A percentile compares a stretch with the other conserved stretches of the same genome.
phyloP scores from a whole-genome alignment of 2,113 vertebrate species.

The Myrmophylax atrothorax region DNA sequence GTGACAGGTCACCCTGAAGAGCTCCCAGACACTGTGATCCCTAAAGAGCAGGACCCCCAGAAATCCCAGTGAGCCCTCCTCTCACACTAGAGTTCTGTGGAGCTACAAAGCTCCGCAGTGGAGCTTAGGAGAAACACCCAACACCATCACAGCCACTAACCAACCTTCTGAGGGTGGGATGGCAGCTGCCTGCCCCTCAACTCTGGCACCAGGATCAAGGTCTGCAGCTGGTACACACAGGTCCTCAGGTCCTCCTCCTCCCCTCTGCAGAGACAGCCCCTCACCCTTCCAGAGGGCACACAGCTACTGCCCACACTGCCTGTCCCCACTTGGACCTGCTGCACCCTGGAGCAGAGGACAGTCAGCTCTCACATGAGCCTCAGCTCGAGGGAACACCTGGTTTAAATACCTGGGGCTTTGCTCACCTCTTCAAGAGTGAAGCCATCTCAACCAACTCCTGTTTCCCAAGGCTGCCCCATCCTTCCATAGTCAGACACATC shows the following conservation, averaged over 20 bases:
- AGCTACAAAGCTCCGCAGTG: not conserved
- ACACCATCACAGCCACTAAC: not conserved
- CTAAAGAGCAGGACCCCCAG: not conserved
- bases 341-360: not conserved
- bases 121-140: not conserved
- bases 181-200: not conserved
- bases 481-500: not conserved
- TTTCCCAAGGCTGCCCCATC: not conserved
- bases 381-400: not conserved
- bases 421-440: not conserved
- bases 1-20: not conserved
- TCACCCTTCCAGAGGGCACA: not conserved
- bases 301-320: not conserved
- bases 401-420: not conserved
- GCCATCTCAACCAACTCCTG: not conserved
- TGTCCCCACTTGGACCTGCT: not conserved
- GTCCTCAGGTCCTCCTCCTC: not conserved
- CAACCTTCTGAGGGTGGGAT: not conserved
- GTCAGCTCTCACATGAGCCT: not conserved
- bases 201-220: not conserved
- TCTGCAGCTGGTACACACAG: not conserved
- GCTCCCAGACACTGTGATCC: not conserved
- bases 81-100: not conserved
- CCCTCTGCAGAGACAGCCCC: not conserved
- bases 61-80: not conserved